Evolutionary conservation across 1,140 invertebrate species (phyloP).

Genomic region (Microplitis mediator): DNA sequence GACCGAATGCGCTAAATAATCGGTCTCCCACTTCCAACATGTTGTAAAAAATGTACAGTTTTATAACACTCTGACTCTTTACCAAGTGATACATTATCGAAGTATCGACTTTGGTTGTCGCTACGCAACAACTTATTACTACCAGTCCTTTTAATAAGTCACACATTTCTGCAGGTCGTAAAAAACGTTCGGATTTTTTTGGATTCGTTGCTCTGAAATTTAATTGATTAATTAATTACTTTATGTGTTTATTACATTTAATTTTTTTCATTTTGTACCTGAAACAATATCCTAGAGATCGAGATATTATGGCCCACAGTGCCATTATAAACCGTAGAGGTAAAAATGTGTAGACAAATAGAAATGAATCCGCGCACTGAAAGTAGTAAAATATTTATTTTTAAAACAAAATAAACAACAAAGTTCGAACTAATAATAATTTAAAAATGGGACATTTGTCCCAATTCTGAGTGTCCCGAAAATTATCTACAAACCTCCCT

Average conservation of each 20-base stretch:
- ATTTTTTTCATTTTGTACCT: constrained; percentile 61
- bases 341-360: constrained; percentile 97
- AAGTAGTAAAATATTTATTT: constrained; percentile 15
- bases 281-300: constrained; percentile 74
- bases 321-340: constrained; percentile 90
- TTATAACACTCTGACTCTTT: constrained; percentile 98
- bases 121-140: constrained; percentile 80
- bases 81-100: constrained; percentile 99
- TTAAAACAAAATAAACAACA: background rate
- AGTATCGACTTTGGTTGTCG: constrained; percentile 92
- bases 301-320: constrained; percentile 76
- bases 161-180: constrained; percentile 93
- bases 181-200: constrained; percentile 54
- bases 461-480: too few species aligned
- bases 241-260: constrained; percentile 16
- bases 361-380: constrained; percentile 95
- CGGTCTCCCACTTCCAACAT: constrained; percentile 98
- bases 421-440: too few species aligned
- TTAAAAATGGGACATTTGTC: too few species aligned
- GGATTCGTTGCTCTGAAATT: constrained; percentile 33
- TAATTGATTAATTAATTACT: constrained; percentile 7
- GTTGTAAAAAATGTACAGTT: constrained; percentile 99
- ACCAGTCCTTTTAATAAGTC: constrained; percentile 94
- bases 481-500: too few species aligned
- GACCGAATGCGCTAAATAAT: constrained; percentile 95